Conservation (phyloP, 2,888 invertebrate genomes). For the Lottia scabra region DNA sequence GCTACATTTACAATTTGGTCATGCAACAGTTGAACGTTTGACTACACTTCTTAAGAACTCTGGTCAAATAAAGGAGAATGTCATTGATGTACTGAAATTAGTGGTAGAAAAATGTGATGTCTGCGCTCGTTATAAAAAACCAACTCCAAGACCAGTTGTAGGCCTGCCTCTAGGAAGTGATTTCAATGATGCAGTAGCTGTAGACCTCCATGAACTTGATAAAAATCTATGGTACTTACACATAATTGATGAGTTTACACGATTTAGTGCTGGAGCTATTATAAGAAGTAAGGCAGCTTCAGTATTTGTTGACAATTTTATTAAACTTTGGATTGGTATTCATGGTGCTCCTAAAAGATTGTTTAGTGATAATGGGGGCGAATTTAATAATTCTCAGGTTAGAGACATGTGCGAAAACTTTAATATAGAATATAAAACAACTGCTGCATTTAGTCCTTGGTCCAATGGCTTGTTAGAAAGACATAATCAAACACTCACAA, state of each 20-base stretch:
- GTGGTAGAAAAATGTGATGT: neutral
- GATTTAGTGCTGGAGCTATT: constrained; percentile 18
- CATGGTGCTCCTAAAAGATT: constrained; percentile 19
- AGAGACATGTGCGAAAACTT: constrained; percentile 21
- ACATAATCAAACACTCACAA: constrained; percentile 25
- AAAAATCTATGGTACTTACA: constrained; percentile 18
- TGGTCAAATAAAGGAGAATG: constrained; percentile 7
- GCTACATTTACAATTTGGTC: constrained; percentile 17
- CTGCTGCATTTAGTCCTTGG: constrained; percentile 26
- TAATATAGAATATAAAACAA: constrained; percentile 20
- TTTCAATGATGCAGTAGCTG: constrained; percentile 23
- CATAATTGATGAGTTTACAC: constrained; percentile 11
- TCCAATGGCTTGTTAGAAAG: constrained; percentile 17
- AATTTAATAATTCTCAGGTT: constrained; percentile 19
- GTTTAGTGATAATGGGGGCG: constrained; percentile 17
- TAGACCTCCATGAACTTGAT: constrained; percentile 21
- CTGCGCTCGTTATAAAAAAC: constrained; percentile 5
- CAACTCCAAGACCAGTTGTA: constrained; percentile 18
- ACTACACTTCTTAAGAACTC: neutral
- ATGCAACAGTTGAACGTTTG: constrained; percentile 15
- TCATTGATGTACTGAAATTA: constrained; percentile 5
- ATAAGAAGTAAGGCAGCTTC: constrained; percentile 10
- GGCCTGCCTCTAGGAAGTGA: constrained; percentile 17
- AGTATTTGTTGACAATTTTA: constrained; percentile 16
- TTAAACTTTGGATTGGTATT: constrained; percentile 18